Evolutionary conservation across 2,797 vertebrate genomes (phyloP).

Genomic region (Zalophus californianus): DNA sequence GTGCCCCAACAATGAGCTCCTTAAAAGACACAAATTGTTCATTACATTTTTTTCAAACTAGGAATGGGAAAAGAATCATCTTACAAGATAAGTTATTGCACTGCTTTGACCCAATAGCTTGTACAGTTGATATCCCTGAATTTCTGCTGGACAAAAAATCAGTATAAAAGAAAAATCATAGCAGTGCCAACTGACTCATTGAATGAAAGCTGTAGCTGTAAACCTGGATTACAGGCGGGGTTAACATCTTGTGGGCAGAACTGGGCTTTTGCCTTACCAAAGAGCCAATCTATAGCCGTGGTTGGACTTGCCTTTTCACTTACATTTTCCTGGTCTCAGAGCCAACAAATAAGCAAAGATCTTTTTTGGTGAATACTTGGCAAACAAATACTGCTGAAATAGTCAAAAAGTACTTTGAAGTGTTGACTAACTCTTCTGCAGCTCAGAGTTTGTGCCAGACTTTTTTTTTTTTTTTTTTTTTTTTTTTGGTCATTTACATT

Average conservation of each 20-base stretch:
- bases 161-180: background rate
- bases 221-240: background rate
- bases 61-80: background rate
- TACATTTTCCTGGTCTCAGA: background rate
- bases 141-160: background rate
- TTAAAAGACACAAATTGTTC: background rate
- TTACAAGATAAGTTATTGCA: background rate
- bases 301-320: background rate
- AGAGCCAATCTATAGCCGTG: background rate
- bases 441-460: background rate
- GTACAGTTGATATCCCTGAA: background rate
- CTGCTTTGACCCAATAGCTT: background rate
- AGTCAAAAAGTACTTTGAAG: background rate
- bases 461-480: background rate
- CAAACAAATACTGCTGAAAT: background rate
- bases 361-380: background rate
- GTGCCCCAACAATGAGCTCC: background rate
- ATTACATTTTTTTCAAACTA: constrained; percentile 19
- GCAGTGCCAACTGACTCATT: background rate
- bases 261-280: background rate
- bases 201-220: constrained; percentile 23
- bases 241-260: constrained; percentile 4
- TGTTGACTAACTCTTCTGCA: background rate
- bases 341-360: background rate
- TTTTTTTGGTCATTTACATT: background rate